Evolutionary conservation across 2,888 invertebrate species (phyloP).

Genomic region (Platypus cylindrus): DNA sequence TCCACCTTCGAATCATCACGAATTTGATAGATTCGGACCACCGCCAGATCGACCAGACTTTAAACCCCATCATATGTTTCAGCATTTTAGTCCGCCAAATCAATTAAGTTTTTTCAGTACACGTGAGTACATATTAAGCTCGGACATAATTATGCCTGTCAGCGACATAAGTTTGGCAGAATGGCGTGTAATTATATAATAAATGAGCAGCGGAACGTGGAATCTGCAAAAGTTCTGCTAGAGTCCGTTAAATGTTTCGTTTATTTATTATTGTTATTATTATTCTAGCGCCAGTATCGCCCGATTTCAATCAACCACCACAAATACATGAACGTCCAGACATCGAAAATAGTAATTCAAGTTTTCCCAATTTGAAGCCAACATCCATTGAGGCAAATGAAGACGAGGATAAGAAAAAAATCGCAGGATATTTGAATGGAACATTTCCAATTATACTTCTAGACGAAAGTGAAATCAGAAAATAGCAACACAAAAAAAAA

Average conservation of each 20-base stretch:
- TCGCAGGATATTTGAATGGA: constrained; percentile 17
- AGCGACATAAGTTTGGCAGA: too few relatives aligned
- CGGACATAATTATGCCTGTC: too few relatives aligned
- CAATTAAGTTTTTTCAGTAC: too few relatives aligned
- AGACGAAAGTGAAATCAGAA: constrained; percentile 20
- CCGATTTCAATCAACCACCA: not conserved
- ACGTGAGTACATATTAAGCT: too few relatives aligned
- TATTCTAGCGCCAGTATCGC: too few relatives aligned
- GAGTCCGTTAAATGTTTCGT: too few relatives aligned
- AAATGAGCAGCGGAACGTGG: too few relatives aligned
- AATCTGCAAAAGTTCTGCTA: too few relatives aligned
- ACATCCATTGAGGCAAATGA: not conserved
- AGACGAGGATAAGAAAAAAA: constrained; percentile 9
- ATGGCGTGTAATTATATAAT: too few relatives aligned
- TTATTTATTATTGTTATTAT: too few relatives aligned
- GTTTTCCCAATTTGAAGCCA: not conserved
- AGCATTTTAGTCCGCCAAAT: too few relatives aligned
- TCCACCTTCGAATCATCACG: not conserved
- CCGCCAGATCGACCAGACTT: not conserved
- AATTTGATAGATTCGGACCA: constrained; percentile 1
- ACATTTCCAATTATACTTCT: constrained; percentile 21
- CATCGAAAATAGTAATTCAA: not conserved
- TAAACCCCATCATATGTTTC: not conserved
- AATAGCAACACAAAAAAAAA: too few relatives aligned
- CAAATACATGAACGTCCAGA: not conserved